Conservation (phyloP, 2,888 invertebrate genomes). For the Myopa testacea region DNA sequence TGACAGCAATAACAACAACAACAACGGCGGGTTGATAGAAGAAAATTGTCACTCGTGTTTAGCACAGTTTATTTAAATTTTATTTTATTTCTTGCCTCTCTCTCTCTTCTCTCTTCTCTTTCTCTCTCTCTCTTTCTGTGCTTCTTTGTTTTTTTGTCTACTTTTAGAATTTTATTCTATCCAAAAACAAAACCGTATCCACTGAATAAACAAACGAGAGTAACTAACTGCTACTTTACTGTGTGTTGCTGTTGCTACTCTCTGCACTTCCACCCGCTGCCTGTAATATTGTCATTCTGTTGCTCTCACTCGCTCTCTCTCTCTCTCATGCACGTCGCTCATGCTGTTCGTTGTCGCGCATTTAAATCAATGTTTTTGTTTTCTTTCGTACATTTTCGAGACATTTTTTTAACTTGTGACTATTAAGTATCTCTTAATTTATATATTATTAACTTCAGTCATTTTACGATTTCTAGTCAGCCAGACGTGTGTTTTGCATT, state of each 20-base stretch:
- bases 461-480: constrained; percentile 62
- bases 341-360: constrained; percentile 19
- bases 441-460: constrained; percentile 55
- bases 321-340: constrained; percentile 28
- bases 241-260: no score
- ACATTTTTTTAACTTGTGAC: constrained; percentile 49
- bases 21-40: no score
- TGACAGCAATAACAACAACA: neutral
- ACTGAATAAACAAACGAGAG: neutral
- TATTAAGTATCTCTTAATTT: constrained; percentile 53
- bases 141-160: neutral
- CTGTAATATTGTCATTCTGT: neutral
- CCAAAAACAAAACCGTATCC: neutral
- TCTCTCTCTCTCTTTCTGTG: neutral
- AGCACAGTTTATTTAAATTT: constrained; percentile 25
- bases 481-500: constrained; percentile 56
- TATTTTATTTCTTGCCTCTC: neutral
- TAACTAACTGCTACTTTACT: neutral
- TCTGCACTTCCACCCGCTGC: neutral
- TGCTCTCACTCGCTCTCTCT: neutral
- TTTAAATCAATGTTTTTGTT: constrained; percentile 23
- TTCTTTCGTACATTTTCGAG: constrained; percentile 42
- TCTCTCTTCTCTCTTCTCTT: neutral
- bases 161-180: neutral
- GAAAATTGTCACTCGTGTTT: neutral